A percentile compares a stretch with the other conserved stretches of the same genome.
phyloP scores from a whole-genome alignment of 2,797 vertebrate genomes.

The Sternarchorhynchus goeldii region DNA sequence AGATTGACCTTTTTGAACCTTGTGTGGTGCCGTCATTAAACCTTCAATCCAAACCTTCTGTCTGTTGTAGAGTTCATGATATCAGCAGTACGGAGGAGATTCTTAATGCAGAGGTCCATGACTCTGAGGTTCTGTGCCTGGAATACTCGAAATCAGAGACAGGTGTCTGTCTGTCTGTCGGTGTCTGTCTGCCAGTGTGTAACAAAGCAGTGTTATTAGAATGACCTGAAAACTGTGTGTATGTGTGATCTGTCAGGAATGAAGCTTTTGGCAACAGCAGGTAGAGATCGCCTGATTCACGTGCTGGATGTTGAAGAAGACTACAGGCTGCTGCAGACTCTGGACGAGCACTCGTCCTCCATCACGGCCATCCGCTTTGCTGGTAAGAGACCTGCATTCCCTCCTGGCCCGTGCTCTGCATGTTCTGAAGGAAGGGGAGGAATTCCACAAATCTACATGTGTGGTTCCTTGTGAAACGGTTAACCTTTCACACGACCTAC shows the following conservation, averaged over 20 bases:
- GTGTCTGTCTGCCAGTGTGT: background rate
- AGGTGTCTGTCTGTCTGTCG: constrained; percentile 69
- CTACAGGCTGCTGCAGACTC: constrained; percentile 88
- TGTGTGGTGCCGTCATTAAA: background rate
- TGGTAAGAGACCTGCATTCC: constrained; percentile 74
- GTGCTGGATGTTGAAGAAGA: constrained; percentile 85
- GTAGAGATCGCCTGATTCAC: constrained; percentile 91
- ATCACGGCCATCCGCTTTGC: constrained; percentile 94
- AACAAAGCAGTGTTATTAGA: background rate
- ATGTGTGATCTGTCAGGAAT: constrained; percentile 75
- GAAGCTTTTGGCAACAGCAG: constrained; percentile 89
- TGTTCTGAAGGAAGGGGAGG: background rate
- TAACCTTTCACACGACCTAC: background rate
- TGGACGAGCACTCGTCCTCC: constrained; percentile 94
- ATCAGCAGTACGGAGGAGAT: constrained; percentile 84
- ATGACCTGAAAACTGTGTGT: background rate
- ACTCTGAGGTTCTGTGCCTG: constrained; percentile 91
- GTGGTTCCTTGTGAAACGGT: background rate
- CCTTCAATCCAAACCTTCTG: background rate
- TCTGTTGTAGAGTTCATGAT: constrained; percentile 83
- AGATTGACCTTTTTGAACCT: background rate
- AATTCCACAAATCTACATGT: no score
- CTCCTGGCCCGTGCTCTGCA: constrained; percentile 3
- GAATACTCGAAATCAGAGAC: constrained; percentile 93
- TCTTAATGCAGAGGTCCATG: constrained; percentile 88